phyloP scores from a whole-genome alignment of 2,888 invertebrate species.

The Diachrysia chrysitis region DNA sequence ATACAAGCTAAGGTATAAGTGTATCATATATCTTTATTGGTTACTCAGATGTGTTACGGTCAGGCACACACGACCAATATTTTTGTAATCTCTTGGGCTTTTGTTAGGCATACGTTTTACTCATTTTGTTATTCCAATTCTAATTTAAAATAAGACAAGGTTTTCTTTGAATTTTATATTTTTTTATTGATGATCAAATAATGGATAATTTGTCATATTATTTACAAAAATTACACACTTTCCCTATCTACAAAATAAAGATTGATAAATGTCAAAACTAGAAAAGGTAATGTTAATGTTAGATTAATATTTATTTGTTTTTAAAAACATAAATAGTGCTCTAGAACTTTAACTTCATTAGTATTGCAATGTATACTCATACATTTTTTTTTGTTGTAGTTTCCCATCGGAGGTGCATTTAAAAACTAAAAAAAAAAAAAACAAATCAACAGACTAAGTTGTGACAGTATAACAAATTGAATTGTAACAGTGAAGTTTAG shows the following conservation, averaged over 20 bases:
- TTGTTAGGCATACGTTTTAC: constrained; percentile 1
- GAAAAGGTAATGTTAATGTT: too few relatives aligned
- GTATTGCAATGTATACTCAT: not conserved
- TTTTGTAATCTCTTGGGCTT: constrained; percentile 28
- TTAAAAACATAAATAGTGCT: too few relatives aligned
- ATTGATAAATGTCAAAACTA: not conserved
- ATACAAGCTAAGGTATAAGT: constrained; percentile 14
- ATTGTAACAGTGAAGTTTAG: constrained; percentile 21
- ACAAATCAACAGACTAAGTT: constrained; percentile 14
- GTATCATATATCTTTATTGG: constrained; percentile 30
- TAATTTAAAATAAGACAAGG: not conserved
- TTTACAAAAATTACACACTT: not conserved
- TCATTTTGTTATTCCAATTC: not conserved
- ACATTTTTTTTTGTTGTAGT: constrained; percentile 43
- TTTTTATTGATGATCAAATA: too few relatives aligned
- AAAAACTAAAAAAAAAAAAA: constrained; percentile 16
- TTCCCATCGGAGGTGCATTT: constrained; percentile 19
- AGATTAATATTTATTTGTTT: not conserved
- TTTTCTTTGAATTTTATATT: too few relatives aligned
- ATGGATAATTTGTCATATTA: too few relatives aligned
- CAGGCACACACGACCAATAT: constrained; percentile 39
- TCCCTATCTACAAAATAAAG: too few relatives aligned
- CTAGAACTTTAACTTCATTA: not conserved
- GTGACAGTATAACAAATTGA: constrained; percentile 11
- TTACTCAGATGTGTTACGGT: constrained; percentile 32